Percentiles rank a stretch among this genome's conserved stretches.
These are phyloP conservation scores for Monomorium pharaonis DNA, from an alignment of 1,140 invertebrate species.

Conservation along the genomic window DNA sequence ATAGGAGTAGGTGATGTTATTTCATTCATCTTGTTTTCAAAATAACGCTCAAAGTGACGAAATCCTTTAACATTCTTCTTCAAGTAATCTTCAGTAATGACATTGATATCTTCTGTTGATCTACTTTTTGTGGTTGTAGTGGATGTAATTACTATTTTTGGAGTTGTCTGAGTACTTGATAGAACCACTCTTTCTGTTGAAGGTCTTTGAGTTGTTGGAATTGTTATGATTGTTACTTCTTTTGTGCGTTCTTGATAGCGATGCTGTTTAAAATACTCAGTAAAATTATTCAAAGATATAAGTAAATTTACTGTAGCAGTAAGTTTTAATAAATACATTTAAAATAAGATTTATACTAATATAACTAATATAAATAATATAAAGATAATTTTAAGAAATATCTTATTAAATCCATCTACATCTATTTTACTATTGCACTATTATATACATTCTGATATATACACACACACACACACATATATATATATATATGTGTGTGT, in stretches of 20 bases:
- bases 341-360: not conserved
- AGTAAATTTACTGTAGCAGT: not conserved
- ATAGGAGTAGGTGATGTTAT: not conserved
- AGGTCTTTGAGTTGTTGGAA: not conserved
- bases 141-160: not conserved
- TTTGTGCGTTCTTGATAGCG: not conserved
- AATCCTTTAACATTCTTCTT: constrained; percentile 8
- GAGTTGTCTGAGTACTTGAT: not conserved
- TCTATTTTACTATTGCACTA: no score
- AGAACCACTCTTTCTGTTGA: not conserved
- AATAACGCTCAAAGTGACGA: constrained; percentile 3
- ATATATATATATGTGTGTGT: no score
- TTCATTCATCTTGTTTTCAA: constrained; percentile 12
- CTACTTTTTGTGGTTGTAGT: no score
- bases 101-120: not conserved
- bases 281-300: constrained; percentile 2
- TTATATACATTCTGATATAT: no score
- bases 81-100: not conserved
- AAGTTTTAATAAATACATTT: constrained; percentile 4
- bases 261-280: not conserved
- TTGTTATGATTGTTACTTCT: not conserved
- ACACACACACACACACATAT: no score
- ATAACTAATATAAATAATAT: no score
- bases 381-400: not conserved
- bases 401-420: not conserved